Evolutionary conservation across 1,140 invertebrate genomes (phyloP).

Genomic region (Acyrthosiphon pisum): DNA sequence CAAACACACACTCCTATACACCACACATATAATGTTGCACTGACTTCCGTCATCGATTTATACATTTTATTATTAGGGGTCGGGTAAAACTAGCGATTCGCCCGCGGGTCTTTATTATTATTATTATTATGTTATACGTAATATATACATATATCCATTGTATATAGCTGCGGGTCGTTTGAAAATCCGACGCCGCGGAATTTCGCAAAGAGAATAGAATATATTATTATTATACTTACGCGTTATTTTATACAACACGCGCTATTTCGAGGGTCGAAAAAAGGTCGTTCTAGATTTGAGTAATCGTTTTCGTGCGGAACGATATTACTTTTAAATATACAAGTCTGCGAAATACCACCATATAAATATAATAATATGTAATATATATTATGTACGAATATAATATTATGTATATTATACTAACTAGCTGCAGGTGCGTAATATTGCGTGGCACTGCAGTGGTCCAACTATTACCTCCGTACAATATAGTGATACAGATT

Average conservation of each 20-base stretch:
- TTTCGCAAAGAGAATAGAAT: not conserved
- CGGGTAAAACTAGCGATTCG: not conserved
- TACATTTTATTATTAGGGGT: not conserved
- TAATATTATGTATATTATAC: not conserved
- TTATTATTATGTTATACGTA: not conserved
- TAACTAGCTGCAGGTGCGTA: not conserved
- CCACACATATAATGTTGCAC: not conserved
- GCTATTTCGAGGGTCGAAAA: slow-evolving; percentile 27
- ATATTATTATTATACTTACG: slow-evolving; percentile 15
- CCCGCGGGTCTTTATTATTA: not conserved
- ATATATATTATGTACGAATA: not conserved
- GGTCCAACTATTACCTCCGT: not conserved
- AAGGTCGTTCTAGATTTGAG: slow-evolving; percentile 23
- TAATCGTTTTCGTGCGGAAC: not conserved
- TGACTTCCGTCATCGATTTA: not conserved
- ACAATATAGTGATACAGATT: not conserved
- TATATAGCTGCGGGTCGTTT: not conserved
- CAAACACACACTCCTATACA: not conserved
- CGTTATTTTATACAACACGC: not conserved
- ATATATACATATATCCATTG: too few relatives aligned
- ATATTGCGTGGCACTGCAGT: not conserved
- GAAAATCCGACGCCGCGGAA: not conserved
- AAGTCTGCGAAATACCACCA: not conserved
- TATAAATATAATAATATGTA: not conserved
- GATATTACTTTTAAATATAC: slow-evolving; percentile 21